Base-by-base conservation (phyloP, 1,140 invertebrate species). In the Hylaeus anthracinus region DNA sequence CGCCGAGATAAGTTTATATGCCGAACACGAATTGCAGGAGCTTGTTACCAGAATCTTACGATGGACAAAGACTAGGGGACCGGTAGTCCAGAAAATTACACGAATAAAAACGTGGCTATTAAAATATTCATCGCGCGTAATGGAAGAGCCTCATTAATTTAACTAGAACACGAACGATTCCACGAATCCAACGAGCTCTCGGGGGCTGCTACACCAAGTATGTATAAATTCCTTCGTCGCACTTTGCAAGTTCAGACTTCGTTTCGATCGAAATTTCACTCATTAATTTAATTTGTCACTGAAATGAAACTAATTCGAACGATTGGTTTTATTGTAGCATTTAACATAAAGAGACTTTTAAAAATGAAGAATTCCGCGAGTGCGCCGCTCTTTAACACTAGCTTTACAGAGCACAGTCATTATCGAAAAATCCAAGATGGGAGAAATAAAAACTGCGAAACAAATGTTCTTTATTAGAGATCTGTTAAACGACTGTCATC, bases 51-150 rank as follows among this genome's bases (percentile, higher is more conserved):
- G 80, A 67, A 79, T 86, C 66, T 63, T 82, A 41, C 15, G 26
- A 58, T 43, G 65, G 48, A 55, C 60, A 63, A 69, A 12, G 73
- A 70, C 48, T 39, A 14, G n/a, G 55, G 5, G 39, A 51, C 26
- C 60, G 60, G 6, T 15, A 66, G 63, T 15, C 53, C 9, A 69
- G 75, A 83, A 86, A 86, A 86, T 86, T 83, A 86, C 75, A 51
- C 53, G 37, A 41, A 58, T 70, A 77, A 71, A 67, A 74, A 86
- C 78, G 67, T 56, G 56, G 64, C 79, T 70, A 58, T 72, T 82
- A 55, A 85, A 85, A 72, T 85, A 86, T 86, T 85, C 83, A 82
- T 86, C 74, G 66, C 65, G 66, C 65, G 63, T 85, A 86, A 85
- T 81, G 73, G 74, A 82, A 77, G 26, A 56, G 26, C 51, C 60